phyloP scores from a whole-genome alignment of 2,113 vertebrate genomes.

The Podarcis raffonei region DNA sequence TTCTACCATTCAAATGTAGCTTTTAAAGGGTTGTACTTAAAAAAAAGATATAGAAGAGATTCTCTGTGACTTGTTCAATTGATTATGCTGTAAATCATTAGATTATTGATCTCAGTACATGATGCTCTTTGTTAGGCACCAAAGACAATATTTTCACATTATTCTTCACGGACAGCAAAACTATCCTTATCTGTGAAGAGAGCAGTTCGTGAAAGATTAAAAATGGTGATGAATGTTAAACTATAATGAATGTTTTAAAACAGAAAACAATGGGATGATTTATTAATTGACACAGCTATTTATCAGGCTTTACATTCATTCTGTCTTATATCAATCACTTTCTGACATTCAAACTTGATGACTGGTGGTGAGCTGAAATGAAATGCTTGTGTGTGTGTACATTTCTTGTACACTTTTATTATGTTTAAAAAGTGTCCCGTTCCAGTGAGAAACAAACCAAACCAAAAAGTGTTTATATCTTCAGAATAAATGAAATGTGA shows the following conservation, averaged over 20 bases:
- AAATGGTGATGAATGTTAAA: slow-evolving; percentile 51
- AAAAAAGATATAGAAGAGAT: not conserved
- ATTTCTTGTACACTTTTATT: not conserved
- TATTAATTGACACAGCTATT: slow-evolving; percentile 66
- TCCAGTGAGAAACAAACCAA: not conserved
- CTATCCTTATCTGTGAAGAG: slow-evolving; percentile 13
- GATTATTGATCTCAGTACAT: not conserved
- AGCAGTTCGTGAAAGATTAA: slow-evolving; percentile 58
- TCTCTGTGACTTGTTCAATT: not conserved
- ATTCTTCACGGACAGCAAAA: slow-evolving; percentile 32
- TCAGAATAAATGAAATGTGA: not conserved
- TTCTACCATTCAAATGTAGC: too few species aligned
- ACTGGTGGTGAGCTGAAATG: not conserved
- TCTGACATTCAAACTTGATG: slow-evolving; percentile 45
- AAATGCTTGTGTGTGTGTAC: not conserved
- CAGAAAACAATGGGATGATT: slow-evolving; percentile 59
- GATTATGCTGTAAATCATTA: not conserved
- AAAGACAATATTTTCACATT: not conserved
- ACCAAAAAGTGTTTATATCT: not conserved
- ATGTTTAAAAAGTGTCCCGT: not conserved
- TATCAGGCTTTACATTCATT: slow-evolving; percentile 47
- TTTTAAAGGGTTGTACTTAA: too few species aligned
- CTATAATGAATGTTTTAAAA: slow-evolving; percentile 61
- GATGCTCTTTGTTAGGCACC: slow-evolving; percentile 2
- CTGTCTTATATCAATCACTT: slow-evolving; percentile 54